phyloP scores from a whole-genome alignment of 2,797 vertebrate genomes.

The Chloroceryle amazona region DNA sequence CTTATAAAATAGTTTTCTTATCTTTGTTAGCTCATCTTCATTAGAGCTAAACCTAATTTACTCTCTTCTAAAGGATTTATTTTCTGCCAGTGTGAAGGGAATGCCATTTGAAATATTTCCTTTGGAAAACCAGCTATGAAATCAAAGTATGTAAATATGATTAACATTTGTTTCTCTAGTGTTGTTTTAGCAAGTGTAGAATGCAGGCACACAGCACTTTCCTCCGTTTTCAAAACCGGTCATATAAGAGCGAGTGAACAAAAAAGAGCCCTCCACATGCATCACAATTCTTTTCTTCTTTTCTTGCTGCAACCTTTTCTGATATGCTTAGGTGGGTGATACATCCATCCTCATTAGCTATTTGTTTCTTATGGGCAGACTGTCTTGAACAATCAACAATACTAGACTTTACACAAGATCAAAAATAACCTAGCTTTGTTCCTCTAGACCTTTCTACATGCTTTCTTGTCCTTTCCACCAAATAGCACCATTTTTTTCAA shows the following conservation, averaged over 20 bases:
- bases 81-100: background rate
- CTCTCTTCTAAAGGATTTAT: background rate
- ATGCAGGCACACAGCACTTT: constrained; percentile 16
- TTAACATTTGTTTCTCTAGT: constrained; percentile 58
- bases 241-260: constrained; percentile 24
- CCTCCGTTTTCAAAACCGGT: constrained; percentile 13
- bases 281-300: constrained; percentile 73
- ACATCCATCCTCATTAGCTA: constrained; percentile 78
- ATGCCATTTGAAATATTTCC: constrained; percentile 39
- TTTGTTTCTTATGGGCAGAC: constrained; percentile 60
- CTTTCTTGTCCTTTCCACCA: background rate
- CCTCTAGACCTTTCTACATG: background rate
- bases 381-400: constrained; percentile 50
- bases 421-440: constrained; percentile 52
- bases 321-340: constrained; percentile 71
- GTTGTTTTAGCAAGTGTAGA: constrained; percentile 41
- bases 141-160: constrained; percentile 8
- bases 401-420: constrained; percentile 18
- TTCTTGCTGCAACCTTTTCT: constrained; percentile 57
- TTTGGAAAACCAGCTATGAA: constrained; percentile 35
- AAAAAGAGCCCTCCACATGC: constrained; percentile 43
- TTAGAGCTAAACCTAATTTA: constrained; percentile 22
- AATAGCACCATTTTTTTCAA: constrained; percentile 37
- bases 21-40: constrained; percentile 26
- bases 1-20: constrained; percentile 6